A percentile compares a stretch with the other conserved stretches of the same genome.
Conservation (phyloP, 2,113 vertebrate genomes). For the Australoheros scitulus region DNA sequence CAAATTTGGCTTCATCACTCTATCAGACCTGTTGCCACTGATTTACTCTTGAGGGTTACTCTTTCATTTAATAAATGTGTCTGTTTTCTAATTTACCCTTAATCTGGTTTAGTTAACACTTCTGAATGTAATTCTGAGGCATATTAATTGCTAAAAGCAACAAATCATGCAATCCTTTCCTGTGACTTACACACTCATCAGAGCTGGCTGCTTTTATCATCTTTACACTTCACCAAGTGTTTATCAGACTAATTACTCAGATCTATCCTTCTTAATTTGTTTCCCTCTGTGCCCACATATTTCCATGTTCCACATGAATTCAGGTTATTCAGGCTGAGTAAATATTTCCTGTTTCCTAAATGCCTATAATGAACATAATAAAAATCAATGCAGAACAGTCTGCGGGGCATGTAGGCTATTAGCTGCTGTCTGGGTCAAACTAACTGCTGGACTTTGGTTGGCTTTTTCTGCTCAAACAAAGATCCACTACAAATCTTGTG, state of each 20-base stretch:
- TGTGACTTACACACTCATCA: not conserved
- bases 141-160: not conserved
- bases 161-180: not conserved
- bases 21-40: no score
- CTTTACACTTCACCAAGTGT: not conserved
- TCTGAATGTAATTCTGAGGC: not conserved
- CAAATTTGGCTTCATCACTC: no score
- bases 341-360: slow-evolving; percentile 17
- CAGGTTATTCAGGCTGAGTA: slow-evolving; percentile 2
- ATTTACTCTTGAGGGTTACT: not conserved
- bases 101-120: not conserved
- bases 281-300: not conserved
- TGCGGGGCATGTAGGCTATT: slow-evolving; percentile 15
- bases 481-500: not conserved
- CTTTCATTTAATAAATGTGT: not conserved
- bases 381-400: slow-evolving; percentile 38
- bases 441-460: not conserved
- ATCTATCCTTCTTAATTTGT: not conserved
- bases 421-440: slow-evolving; percentile 13
- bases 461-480: not conserved
- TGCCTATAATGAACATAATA: not conserved
- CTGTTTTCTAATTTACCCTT: not conserved
- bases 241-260: slow-evolving; percentile 1
- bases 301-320: slow-evolving; percentile 24
- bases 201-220: not conserved